Percentiles rank a stretch among this genome's conserved stretches.
These are phyloP conservation scores for Abramis brama DNA, from an alignment of 2,113 vertebrate species.

Conservation along the genomic window DNA sequence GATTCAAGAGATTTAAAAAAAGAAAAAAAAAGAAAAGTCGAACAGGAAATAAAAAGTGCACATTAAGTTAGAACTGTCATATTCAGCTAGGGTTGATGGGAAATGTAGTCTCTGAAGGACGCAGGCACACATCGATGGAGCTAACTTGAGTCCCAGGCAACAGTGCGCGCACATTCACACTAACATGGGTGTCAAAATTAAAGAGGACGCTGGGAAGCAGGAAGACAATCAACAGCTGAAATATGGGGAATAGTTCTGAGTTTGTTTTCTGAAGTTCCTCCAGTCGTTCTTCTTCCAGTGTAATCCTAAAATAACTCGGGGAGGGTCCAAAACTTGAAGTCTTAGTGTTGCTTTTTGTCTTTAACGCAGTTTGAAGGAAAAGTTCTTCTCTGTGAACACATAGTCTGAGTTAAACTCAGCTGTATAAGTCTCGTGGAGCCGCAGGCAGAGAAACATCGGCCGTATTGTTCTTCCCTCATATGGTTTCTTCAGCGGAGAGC, in stretches of 20 bases:
- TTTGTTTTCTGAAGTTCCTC: constrained; percentile 60
- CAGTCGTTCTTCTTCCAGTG: constrained; percentile 11
- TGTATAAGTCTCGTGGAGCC: constrained; percentile 15
- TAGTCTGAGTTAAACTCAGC: constrained; percentile 27
- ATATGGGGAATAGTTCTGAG: constrained; percentile 61
- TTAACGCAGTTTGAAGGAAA: constrained; percentile 8
- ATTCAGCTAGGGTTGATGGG: constrained; percentile 71
- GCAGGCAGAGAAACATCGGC: constrained; percentile 18
- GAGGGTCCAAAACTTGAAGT: constrained; percentile 3
- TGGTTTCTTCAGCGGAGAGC: constrained; percentile 91
- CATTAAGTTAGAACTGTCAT: constrained; percentile 73
- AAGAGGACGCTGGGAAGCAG: constrained; percentile 56
- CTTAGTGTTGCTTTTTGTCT: constrained; percentile 15
- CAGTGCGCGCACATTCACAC: constrained; percentile 1
- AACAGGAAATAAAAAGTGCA: constrained; percentile 70
- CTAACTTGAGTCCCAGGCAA: constrained; percentile 49
- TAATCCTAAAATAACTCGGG: constrained; percentile 9
- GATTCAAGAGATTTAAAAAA: constrained; percentile 55
- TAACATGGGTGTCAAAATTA: background rate
- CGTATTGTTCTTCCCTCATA: constrained; percentile 79
- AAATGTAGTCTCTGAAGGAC: constrained; percentile 60
- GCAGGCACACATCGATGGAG: constrained; percentile 64
- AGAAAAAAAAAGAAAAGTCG: constrained; percentile 31
- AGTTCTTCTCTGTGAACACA: background rate
- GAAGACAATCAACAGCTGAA: constrained; percentile 73